Evolutionary conservation across 2,888 invertebrate species (phyloP).

Genomic region (Hyposoter didymator): DNA sequence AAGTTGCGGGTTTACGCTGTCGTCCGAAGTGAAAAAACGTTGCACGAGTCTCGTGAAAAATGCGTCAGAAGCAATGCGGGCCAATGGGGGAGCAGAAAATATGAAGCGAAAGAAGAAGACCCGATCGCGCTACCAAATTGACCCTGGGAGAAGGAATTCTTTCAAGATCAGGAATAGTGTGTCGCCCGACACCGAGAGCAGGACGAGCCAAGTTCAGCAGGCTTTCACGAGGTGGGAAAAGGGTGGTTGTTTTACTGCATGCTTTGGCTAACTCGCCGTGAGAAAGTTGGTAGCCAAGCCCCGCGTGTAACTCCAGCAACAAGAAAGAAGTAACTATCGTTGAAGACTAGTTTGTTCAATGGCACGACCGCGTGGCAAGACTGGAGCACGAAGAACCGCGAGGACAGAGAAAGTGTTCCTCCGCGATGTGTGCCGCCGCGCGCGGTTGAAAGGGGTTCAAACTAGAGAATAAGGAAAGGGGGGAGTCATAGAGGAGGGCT

Average conservation of each 20-base stretch:
- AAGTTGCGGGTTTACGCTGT: conserved; percentile 19
- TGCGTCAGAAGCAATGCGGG: not conserved
- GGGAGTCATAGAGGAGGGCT: conserved; percentile 67
- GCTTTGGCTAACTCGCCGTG: conserved; percentile 71
- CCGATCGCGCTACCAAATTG: conserved; percentile 36
- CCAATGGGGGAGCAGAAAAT: not conserved
- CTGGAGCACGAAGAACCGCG: conserved; percentile 58
- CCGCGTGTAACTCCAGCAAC: conserved; percentile 72
- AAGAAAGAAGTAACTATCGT: conserved; percentile 84
- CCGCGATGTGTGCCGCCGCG: conserved; percentile 53
- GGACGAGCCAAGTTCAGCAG: conserved; percentile 79
- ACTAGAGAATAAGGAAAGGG: conserved; percentile 52
- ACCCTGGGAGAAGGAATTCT: conserved; percentile 44
- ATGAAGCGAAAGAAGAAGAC: conserved; percentile 9
- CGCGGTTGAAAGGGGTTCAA: conserved; percentile 45
- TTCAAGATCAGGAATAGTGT: conserved; percentile 44
- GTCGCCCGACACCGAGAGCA: conserved; percentile 49
- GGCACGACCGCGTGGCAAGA: conserved; percentile 74
- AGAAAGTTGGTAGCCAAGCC: conserved; percentile 79
- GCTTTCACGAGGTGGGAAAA: conserved; percentile 32
- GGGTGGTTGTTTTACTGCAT: conserved; percentile 28
- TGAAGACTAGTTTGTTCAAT: conserved; percentile 83
- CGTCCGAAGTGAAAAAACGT: not conserved
- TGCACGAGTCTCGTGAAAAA: not conserved
- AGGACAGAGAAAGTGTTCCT: conserved; percentile 61